Conservation (phyloP, 1,140 invertebrate genomes). For the Caenorhabditis remanei region DNA sequence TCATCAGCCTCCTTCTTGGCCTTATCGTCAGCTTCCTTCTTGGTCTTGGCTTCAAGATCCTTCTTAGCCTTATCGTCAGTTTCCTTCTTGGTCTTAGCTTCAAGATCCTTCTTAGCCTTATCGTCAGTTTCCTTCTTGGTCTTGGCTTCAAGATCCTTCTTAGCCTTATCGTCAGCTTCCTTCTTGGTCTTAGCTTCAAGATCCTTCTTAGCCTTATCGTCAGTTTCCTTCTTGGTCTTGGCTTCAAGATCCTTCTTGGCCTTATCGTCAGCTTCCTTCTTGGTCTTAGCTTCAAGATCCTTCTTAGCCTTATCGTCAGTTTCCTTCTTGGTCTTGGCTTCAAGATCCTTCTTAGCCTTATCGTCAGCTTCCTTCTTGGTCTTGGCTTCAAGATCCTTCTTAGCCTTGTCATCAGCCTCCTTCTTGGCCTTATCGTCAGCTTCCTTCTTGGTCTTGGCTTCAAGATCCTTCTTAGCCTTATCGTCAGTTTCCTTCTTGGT, state of each 20-base stretch:
- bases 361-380: conserved; percentile 11
- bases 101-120: conserved; percentile 12
- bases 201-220: conserved; percentile 46
- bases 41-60: conserved; percentile 36
- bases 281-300: conserved; percentile 42
- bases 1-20: conserved; percentile 26
- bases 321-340: conserved; percentile 13
- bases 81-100: conserved; percentile 29
- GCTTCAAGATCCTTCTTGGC: not conserved
- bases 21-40: conserved; percentile 41
- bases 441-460: conserved; percentile 46
- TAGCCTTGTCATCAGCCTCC: not conserved
- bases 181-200: conserved; percentile 33
- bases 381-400: not conserved
- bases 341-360: not conserved
- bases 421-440: conserved; percentile 26
- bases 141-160: conserved; percentile 40
- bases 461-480: conserved; percentile 51
- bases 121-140: conserved; percentile 32
- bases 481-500: conserved; percentile 1
- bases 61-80: conserved; percentile 8
- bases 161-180: conserved; percentile 11
- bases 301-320: conserved; percentile 41
- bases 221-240: conserved; percentile 43
- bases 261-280: conserved; percentile 38